Conservation (phyloP, 2,888 invertebrate genomes). For the Achlya flavicornis region DNA sequence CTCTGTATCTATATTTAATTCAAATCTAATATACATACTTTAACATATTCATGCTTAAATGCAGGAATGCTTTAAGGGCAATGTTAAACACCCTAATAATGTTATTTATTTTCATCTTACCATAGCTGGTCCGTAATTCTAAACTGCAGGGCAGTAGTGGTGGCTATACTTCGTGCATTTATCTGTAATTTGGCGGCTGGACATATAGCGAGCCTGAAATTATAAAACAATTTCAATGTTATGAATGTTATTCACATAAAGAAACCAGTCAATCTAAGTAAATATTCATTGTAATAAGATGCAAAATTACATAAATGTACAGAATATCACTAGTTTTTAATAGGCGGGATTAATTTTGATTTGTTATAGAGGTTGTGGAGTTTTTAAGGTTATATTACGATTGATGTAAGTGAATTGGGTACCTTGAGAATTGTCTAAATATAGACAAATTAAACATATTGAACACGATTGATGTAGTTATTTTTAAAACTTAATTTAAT, state of each 20-base stretch:
- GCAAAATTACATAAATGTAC: no score
- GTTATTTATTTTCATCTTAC: constrained; percentile 44
- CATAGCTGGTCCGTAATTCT: constrained; percentile 72
- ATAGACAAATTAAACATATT: constrained; percentile 61
- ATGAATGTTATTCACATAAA: no score
- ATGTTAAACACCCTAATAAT: no score
- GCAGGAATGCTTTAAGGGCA: neutral
- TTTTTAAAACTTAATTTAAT: neutral
- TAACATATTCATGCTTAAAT: no score
- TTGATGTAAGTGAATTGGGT: neutral
- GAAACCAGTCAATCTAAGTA: no score
- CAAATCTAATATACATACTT: no score
- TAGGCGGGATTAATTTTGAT: no score
- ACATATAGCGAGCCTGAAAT: constrained; percentile 64
- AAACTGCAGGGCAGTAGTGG: constrained; percentile 61
- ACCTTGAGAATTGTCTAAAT: constrained; percentile 70
- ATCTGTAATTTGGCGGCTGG: constrained; percentile 46
- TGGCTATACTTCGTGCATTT: constrained; percentile 54
- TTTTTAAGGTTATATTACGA: constrained; percentile 4
- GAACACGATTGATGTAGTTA: neutral
- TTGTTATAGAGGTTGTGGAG: neutral
- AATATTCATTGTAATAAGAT: no score
- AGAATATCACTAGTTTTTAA: no score
- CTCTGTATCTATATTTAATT: no score
- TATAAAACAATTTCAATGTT: constrained; percentile 10